Percentiles rank a stretch among this genome's conserved stretches.
Conservation (phyloP, 2,888 invertebrate species). For the Drosophila ustulata region DNA sequence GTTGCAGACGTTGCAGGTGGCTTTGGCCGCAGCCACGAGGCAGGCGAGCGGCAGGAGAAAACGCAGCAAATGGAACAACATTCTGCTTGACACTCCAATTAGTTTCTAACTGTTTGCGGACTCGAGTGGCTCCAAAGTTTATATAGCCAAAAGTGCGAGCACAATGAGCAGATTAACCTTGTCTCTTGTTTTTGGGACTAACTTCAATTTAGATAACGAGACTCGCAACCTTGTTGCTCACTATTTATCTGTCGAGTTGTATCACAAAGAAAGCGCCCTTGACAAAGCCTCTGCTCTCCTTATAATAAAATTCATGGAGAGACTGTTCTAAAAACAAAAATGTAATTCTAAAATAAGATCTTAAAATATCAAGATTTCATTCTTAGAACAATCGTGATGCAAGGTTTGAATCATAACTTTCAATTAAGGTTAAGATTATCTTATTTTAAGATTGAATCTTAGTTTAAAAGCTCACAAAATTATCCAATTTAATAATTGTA, state of each 20-base stretch:
- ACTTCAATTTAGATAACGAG: conserved; percentile 63
- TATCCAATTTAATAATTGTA: too few species aligned
- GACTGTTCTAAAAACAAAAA: too few species aligned
- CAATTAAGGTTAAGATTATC: too few species aligned
- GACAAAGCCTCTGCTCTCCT: background rate
- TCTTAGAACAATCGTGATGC: too few species aligned
- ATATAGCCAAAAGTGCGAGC: conserved; percentile 54
- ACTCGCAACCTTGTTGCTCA: background rate
- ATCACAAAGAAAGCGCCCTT: conserved; percentile 6
- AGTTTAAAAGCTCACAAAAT: too few species aligned
- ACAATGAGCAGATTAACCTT: conserved; percentile 40
- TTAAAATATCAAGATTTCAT: too few species aligned
- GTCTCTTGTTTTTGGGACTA: conserved; percentile 16
- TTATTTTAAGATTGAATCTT: too few species aligned
- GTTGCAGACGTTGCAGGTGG: conserved; percentile 73
- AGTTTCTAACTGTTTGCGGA: conserved; percentile 10
- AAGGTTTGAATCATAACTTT: too few species aligned
- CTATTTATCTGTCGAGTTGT: background rate
- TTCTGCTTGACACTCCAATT: conserved; percentile 11
- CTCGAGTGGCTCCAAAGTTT: conserved; percentile 28
- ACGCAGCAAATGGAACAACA: conserved; percentile 15
- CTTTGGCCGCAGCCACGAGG: conserved; percentile 32
- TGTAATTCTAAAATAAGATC: too few species aligned
- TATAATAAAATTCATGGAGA: too few species aligned
- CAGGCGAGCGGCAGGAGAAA: conserved; percentile 26